These are phyloP conservation scores for Coenonympha arcania DNA, from an alignment of 2,888 invertebrate species.

Conservation along the genomic window DNA sequence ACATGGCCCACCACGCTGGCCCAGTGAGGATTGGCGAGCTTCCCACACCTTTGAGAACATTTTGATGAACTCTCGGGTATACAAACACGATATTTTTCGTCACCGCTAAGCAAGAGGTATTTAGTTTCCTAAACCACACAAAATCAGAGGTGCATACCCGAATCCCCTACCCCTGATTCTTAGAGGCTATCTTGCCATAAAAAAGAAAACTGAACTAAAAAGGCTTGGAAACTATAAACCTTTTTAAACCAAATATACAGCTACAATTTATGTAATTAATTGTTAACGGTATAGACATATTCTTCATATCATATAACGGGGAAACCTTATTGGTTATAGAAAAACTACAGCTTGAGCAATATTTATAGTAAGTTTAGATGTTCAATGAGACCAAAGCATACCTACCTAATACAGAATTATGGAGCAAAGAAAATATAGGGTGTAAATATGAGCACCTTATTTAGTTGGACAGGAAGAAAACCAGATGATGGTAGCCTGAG, in stretches of 20 bases:
- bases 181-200: too few species aligned
- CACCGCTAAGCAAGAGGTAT: too few species aligned
- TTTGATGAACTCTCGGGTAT: too few species aligned
- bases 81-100: too few species aligned
- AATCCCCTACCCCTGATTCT: too few species aligned
- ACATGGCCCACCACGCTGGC: too few species aligned
- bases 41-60: too few species aligned
- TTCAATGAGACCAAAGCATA: constrained; percentile 46
- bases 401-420: constrained; percentile 37
- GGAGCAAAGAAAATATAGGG: constrained; percentile 38
- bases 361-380: constrained; percentile 17
- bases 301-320: constrained; percentile 12
- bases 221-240: neutral
- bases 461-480: constrained; percentile 61
- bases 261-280: neutral
- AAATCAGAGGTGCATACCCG: too few species aligned
- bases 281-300: neutral
- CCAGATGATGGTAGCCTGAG: constrained; percentile 65
- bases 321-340: constrained; percentile 14
- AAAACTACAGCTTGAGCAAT: constrained; percentile 11
- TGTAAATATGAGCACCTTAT: constrained; percentile 64
- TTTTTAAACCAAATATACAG: neutral
- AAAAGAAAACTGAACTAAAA: too few species aligned
- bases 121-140: too few species aligned
- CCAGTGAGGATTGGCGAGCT: too few species aligned